Evolutionary conservation across 2,113 vertebrate species (phyloP).

Genomic region (Caretta caretta): DNA sequence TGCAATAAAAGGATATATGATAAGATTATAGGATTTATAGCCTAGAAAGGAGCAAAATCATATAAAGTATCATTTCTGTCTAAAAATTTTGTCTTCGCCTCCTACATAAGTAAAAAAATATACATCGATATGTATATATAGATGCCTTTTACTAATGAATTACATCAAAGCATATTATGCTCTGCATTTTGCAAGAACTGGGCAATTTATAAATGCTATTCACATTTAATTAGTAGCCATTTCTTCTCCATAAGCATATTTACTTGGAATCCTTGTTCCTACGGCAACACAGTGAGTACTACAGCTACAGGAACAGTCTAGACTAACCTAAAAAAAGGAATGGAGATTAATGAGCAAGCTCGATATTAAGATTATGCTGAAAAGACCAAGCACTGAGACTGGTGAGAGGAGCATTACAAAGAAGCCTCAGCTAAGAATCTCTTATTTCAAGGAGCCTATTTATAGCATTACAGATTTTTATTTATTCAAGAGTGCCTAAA

Average conservation of each 20-base stretch:
- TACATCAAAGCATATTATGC: slow-evolving; percentile 55
- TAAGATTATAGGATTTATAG: slow-evolving; percentile 61
- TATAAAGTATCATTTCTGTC: slow-evolving; percentile 39
- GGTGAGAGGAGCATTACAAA: slow-evolving; percentile 77
- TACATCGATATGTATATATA: background rate
- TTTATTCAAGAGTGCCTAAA: slow-evolving; percentile 76
- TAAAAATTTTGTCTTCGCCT: slow-evolving; percentile 54
- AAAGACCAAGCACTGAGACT: slow-evolving; percentile 58
- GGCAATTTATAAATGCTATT: slow-evolving; percentile 80
- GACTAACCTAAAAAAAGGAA: slow-evolving; percentile 76
- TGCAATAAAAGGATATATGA: slow-evolving; percentile 30
- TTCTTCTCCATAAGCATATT: slow-evolving; percentile 90
- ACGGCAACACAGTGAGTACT: slow-evolving; percentile 90
- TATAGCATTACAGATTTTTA: slow-evolving; percentile 74
- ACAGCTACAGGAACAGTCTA: slow-evolving; percentile 76
- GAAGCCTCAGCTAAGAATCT: slow-evolving; percentile 75
- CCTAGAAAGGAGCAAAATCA: slow-evolving; percentile 31
- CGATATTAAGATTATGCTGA: slow-evolving; percentile 77
- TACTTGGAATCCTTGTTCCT: slow-evolving; percentile 89
- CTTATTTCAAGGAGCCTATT: slow-evolving; percentile 80
- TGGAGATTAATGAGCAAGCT: slow-evolving; percentile 91
- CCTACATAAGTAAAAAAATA: background rate
- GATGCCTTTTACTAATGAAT: slow-evolving; percentile 50
- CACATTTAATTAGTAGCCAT: slow-evolving; percentile 92
- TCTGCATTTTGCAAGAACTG: slow-evolving; percentile 64